Evolutionary conservation across 1,140 invertebrate species (phyloP).

Genomic region (Drosophila erecta): DNA sequence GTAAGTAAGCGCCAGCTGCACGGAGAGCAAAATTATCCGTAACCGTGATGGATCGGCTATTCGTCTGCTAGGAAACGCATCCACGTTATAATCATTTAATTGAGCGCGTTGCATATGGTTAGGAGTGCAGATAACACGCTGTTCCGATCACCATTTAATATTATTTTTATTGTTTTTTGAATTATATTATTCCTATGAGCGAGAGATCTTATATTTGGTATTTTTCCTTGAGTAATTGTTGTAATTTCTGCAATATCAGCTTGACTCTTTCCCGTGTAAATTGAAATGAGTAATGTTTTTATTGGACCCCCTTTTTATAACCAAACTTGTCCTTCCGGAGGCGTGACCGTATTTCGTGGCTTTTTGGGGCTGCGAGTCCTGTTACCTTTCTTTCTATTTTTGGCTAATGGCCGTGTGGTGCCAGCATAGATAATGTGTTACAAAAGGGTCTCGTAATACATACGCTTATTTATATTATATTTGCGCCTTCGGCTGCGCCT

Average conservation of each 20-base stretch:
- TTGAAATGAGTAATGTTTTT: background rate
- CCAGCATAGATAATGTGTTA: constrained; percentile 37
- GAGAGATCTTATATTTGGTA: too few relatives aligned
- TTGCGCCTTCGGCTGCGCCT: constrained; percentile 38
- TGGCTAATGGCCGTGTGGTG: constrained; percentile 35
- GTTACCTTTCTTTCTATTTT: background rate
- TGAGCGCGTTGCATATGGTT: background rate
- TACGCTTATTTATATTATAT: constrained; percentile 33
- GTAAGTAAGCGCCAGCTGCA: constrained; percentile 85
- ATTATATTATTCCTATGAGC: too few relatives aligned
- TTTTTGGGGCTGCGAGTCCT: constrained; percentile 1
- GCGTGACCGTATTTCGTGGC: constrained; percentile 20
- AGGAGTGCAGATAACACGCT: too few relatives aligned
- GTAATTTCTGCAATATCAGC: too few relatives aligned
- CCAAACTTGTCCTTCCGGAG: constrained; percentile 11
- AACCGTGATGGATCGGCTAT: background rate
- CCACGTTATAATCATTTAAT: too few relatives aligned
- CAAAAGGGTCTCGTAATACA: constrained; percentile 21
- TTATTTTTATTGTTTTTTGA: too few relatives aligned
- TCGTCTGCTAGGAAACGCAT: background rate
- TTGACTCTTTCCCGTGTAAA: background rate
- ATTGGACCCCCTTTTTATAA: background rate
- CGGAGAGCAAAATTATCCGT: background rate
- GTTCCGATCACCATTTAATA: too few relatives aligned
- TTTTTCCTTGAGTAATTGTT: too few relatives aligned